These are phyloP conservation scores for Chloroceryle inda DNA, from an alignment of 2,797 vertebrate species.

Conservation along the genomic window DNA sequence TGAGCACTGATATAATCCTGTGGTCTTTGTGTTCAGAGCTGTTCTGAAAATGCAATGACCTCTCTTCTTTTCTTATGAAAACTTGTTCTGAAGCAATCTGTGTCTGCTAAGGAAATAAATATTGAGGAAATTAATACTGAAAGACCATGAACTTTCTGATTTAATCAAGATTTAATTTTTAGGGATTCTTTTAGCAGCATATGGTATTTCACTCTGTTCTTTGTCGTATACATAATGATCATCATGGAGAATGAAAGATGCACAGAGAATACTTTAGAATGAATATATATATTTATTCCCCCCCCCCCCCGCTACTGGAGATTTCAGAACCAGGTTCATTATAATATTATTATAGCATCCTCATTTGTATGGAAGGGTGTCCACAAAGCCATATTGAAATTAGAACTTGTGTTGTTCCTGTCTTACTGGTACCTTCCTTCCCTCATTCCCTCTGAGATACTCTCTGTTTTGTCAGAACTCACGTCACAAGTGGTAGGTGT, in stretches of 20 bases:
- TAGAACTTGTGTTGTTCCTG: neutral
- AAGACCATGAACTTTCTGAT: neutral
- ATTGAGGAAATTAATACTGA: neutral
- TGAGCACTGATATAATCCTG: neutral
- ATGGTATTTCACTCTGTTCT: neutral
- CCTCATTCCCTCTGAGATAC: neutral
- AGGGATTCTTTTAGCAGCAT: neutral
- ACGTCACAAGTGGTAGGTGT: fast-evolving
- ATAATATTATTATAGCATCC: neutral
- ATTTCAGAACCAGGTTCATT: neutral
- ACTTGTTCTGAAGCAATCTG: neutral
- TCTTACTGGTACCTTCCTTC: neutral
- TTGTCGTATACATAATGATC: neutral
- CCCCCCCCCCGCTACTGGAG: neutral
- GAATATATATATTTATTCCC: neutral
- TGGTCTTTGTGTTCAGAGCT: neutral
- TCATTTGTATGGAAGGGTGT: neutral
- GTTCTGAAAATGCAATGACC: neutral
- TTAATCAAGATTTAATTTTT: neutral
- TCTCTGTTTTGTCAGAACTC: neutral
- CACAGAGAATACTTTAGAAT: neutral
- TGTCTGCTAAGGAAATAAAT: neutral
- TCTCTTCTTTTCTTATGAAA: neutral
- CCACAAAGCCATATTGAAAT: neutral
- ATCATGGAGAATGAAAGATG: neutral